These are phyloP conservation scores for Aplodontia rufa DNA, from an alignment of 2,113 vertebrate species.

Conservation along the genomic window DNA sequence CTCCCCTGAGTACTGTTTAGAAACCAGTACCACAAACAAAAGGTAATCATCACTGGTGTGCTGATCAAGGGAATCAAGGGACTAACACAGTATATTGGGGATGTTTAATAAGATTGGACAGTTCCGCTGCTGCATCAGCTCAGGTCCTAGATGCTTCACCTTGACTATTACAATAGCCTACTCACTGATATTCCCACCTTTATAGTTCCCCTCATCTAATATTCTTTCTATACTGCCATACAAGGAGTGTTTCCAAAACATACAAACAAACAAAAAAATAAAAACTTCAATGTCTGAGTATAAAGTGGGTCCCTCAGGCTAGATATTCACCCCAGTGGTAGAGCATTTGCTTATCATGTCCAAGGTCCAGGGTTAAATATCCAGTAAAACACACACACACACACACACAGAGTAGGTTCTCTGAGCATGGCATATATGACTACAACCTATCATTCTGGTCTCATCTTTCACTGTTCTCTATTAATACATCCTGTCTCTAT, in stretches of 20 bases:
- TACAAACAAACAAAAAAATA: not conserved
- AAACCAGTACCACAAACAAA: constrained; percentile 35
- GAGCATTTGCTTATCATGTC: not conserved
- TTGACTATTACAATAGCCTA: not conserved
- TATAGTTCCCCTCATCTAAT: not conserved
- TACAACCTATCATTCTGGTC: not conserved
- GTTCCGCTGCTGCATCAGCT: not conserved
- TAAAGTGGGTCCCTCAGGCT: not conserved
- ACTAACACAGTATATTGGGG: not conserved
- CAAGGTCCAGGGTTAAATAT: not conserved
- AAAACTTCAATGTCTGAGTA: not conserved
- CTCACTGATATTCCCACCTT: not conserved
- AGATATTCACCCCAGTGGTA: not conserved
- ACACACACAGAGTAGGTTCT: not conserved
- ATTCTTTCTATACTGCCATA: not conserved
- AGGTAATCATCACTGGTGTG: not conserved
- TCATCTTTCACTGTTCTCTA: constrained; percentile 21
- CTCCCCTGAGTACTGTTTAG: not conserved
- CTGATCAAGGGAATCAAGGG: not conserved
- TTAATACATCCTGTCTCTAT: not conserved
- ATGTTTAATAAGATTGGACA: not conserved
- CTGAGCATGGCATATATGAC: not conserved
- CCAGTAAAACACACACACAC: not conserved
- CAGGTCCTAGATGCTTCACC: not conserved
- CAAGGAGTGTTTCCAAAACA: constrained; percentile 14